Base-by-base conservation (phyloP, 2,113 vertebrate species). In the Larimichthys crocea region DNA sequence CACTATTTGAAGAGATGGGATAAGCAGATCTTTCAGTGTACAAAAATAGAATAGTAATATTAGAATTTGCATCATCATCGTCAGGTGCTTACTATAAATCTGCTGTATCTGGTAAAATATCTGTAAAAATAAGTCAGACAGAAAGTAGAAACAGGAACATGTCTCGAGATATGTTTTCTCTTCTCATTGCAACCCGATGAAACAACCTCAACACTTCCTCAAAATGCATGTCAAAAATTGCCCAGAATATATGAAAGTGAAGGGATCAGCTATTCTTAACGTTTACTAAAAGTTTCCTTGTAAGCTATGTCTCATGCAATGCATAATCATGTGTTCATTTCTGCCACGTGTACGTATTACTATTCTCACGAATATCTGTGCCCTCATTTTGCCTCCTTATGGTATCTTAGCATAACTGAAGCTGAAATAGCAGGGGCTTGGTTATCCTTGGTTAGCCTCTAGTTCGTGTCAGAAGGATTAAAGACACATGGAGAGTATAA, bases 131-230 rank as follows among this genome's bases (percentile, higher is more conserved):
- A 61, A 52, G 56, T 56, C 52, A 73, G 4, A 80, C 35, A 62
- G 74, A 84, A 72, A 86, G 56, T 61, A 12, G 55, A 86, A 84
- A 46, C 20, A 59, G 63, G 72, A 84, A 87, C 19, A 65, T 69
- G 14, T 20, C 22, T 59, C 17, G 9, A 26, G 29, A 72, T 59
- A 3, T 46, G 20, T 19, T 56, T 77, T 66, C 14, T 74, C 40
- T 57, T 75, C 17, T 48, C 29, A 15, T 1, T 8, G 14, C 4
- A 20, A 26, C 2, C 10, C 20, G 10, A 64, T 10, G 48, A 56
- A 63, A 11, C 42, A 59, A 19, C 10, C 2, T 7, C 53, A 10
- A 48, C 57, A 61, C 70, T 82, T 86, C 80, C 75, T 82, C 55
- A 77, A 67, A 62, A 24, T 24, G 2, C 3, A 2, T 24, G 11